Evolutionary conservation across 2,888 invertebrate species (phyloP).

Genomic region (Nemurella pictetii): DNA sequence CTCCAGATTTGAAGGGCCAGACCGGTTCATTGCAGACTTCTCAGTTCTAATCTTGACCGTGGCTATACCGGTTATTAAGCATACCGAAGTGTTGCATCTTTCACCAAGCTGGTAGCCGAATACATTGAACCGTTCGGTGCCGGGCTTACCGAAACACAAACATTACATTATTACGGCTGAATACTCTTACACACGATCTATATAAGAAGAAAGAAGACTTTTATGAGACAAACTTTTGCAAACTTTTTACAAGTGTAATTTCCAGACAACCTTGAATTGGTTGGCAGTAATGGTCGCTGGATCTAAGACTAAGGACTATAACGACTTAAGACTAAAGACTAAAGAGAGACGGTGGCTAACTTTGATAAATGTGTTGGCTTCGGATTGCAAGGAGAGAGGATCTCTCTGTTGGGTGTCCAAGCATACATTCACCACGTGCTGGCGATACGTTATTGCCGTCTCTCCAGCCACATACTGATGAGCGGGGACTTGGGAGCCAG

Average conservation of each 20-base stretch:
- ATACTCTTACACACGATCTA: conserved; percentile 10
- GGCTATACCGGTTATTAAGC: background rate
- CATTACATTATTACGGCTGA: conserved; percentile 20
- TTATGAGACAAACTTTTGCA: background rate
- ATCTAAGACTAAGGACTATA: too few relatives aligned
- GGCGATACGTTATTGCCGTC: background rate
- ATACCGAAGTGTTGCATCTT: conserved; percentile 5
- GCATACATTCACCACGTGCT: conserved; percentile 1
- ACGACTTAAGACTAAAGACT: background rate
- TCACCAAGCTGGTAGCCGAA: background rate
- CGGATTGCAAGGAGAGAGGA: background rate
- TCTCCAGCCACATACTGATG: conserved; percentile 12
- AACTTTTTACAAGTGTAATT: conserved; percentile 2
- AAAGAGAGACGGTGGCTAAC: background rate
- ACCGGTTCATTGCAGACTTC: background rate
- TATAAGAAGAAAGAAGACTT: background rate
- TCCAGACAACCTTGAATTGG: conserved; percentile 29
- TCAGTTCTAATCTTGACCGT: background rate
- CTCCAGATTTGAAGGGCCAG: background rate
- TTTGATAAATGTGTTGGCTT: background rate
- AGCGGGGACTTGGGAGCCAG: too few relatives aligned
- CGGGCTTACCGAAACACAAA: background rate
- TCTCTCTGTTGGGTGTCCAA: background rate
- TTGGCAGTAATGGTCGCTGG: background rate
- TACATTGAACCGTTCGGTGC: background rate